Conservation (phyloP, 2,797 vertebrate species). For the Neopelma chrysocephalum region DNA sequence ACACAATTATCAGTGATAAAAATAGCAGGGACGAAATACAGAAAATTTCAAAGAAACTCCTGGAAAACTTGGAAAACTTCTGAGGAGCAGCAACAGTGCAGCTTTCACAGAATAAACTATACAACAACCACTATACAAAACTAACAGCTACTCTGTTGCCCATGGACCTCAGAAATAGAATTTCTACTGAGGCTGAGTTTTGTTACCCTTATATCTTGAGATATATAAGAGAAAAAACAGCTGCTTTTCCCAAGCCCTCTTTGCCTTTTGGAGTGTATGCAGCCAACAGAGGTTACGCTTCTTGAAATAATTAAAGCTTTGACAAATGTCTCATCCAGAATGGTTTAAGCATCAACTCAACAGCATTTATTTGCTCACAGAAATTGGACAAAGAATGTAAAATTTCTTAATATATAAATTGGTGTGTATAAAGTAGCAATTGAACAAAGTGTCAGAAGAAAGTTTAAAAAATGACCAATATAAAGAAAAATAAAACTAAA, state of each 20-base stretch:
- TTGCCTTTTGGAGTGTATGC: not conserved
- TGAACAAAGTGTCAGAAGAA: not conserved
- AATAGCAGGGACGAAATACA: not conserved
- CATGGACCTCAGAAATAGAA: not conserved
- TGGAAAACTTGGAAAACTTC: not conserved
- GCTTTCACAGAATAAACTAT: not conserved
- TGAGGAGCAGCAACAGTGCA: not conserved
- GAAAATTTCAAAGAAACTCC: not conserved
- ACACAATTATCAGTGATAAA: not conserved
- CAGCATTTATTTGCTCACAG: not conserved
- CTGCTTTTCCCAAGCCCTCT: not conserved
- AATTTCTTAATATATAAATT: not conserved
- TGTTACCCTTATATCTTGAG: not conserved
- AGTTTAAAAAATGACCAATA: not conserved
- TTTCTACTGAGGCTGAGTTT: not conserved
- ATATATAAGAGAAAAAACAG: not conserved
- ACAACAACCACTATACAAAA: not conserved
- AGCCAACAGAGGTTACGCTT: not conserved
- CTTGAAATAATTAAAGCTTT: not conserved
- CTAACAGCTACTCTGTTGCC: not conserved
- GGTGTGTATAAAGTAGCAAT: not conserved
- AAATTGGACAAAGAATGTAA: not conserved
- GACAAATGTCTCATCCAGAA: not conserved
- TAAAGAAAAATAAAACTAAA: not conserved
- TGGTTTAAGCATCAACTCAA: not conserved